Base-by-base conservation (phyloP, 2,888 invertebrate species). In the Hedychridium roseum region DNA sequence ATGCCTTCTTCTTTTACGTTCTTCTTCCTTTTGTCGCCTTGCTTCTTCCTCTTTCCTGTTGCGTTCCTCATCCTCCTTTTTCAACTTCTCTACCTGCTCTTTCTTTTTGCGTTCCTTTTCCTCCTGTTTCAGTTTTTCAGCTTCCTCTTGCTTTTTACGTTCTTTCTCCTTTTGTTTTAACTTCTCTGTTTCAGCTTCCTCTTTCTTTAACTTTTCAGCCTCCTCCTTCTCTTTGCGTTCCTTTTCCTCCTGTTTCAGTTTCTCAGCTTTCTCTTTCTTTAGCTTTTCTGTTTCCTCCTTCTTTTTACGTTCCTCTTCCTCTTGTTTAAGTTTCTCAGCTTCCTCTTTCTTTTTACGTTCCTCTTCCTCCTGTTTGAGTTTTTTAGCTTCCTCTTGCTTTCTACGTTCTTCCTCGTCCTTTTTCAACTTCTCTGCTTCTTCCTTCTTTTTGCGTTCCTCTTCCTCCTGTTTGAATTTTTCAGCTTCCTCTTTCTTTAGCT, bases 121-220 rank as follows among this genome's bases (percentile, higher is more conserved):
- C 9, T 45, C 32, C 21, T 43, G 71, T 67, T n/a, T 64, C 61
- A 38, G 60, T 69, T 42, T 60, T 3, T 53, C 56, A 3, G 7
- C 51, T 7, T 70, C 67, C 30, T 68, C 66, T 14, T 50, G 57
- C 21, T 60, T 60, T 7, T 71, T 65, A 78, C 46, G 40, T 45
- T 54, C 40, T 20, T 46, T 31, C 72, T 79, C 64, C 76, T 74
- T 48, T 57, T 68, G 37, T 58, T 57, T 64, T 56, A 61, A 56
- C 43, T 52, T 56, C 30, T 57, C 34, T n/a, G n/a, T n/a, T n/a
- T n/a, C n/a, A n/a, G n/a, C n/a, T n/a, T n/a, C n/a, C 46, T 66
- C 57, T 28, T 50, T 40, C 44, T 65, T 54, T 43, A 56, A 43
- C 40, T 60, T 43, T 31, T 60, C 47, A 7, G 42, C 44, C 31